Percentiles rank a stretch among this genome's conserved stretches.
These are phyloP conservation scores for Coregonus ussuriensis DNA, from an alignment of 2,797 vertebrate species.

Conservation along the genomic window DNA sequence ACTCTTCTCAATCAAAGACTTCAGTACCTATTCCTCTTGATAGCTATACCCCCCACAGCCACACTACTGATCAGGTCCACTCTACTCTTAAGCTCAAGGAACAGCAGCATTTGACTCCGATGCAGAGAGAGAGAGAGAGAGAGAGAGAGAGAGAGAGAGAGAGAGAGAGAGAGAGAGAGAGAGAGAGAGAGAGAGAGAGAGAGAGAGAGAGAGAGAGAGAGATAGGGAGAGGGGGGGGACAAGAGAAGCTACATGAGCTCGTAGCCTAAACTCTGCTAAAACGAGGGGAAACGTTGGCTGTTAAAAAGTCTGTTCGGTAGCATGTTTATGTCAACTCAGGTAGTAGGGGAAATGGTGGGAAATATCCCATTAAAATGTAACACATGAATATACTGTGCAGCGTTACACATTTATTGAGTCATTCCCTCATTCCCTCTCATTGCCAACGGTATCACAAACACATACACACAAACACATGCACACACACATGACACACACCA, in stretches of 20 bases:
- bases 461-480: not conserved
- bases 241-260: not conserved
- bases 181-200: constrained; percentile 15
- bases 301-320: not conserved
- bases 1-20: not conserved
- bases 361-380: not conserved
- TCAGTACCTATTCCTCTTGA: not conserved
- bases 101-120: no score
- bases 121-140: no score
- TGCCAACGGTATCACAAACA: not conserved
- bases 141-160: not conserved
- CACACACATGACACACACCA: not conserved
- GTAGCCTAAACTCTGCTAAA: not conserved
- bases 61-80: no score
- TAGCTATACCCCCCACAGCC: no score
- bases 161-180: not conserved
- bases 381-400: not conserved
- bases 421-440: not conserved
- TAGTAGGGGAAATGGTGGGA: not conserved
- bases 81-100: no score
- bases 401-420: not conserved
- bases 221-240: not conserved
- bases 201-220: no score
- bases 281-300: not conserved
- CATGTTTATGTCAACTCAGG: not conserved